Evolutionary conservation across 2,888 invertebrate species (phyloP).

Genomic region (Junonia oenone): DNA sequence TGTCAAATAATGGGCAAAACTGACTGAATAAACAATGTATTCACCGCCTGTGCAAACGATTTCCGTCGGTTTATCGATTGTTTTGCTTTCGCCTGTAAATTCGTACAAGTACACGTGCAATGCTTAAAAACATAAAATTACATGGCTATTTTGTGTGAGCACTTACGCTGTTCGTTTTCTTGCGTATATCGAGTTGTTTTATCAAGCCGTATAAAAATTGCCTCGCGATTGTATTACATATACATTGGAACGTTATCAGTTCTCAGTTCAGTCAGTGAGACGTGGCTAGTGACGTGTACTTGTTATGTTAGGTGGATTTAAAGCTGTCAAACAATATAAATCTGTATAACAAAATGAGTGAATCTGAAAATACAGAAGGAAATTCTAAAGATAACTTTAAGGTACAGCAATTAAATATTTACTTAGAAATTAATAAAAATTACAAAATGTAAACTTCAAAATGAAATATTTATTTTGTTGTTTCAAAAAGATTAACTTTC

Average conservation of each 20-base stretch:
- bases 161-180: slow-evolving; percentile 28
- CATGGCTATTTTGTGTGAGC: slow-evolving; percentile 44
- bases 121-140: slow-evolving; percentile 35
- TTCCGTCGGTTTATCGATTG: slow-evolving; percentile 48
- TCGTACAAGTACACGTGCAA: slow-evolving; percentile 31
- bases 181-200: slow-evolving; percentile 38
- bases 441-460: neutral
- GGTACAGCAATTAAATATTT: slow-evolving; percentile 37
- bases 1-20: slow-evolving; percentile 9
- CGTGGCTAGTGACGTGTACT: slow-evolving; percentile 60
- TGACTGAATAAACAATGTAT: slow-evolving; percentile 19
- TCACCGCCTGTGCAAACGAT: slow-evolving; percentile 51
- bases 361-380: slow-evolving; percentile 38
- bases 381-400: slow-evolving; percentile 37
- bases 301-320: slow-evolving; percentile 22
- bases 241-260: slow-evolving; percentile 47
- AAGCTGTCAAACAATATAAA: slow-evolving; percentile 22
- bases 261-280: slow-evolving; percentile 55
- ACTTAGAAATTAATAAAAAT: too few species aligned
- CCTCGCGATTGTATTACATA: slow-evolving; percentile 16
- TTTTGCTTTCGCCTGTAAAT: slow-evolving; percentile 41
- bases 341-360: slow-evolving; percentile 41
- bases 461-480: neutral
- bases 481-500: neutral
- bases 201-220: slow-evolving; percentile 38